phyloP scores from a whole-genome alignment of 2,113 vertebrate species.

The Cardinalis cardinalis region DNA sequence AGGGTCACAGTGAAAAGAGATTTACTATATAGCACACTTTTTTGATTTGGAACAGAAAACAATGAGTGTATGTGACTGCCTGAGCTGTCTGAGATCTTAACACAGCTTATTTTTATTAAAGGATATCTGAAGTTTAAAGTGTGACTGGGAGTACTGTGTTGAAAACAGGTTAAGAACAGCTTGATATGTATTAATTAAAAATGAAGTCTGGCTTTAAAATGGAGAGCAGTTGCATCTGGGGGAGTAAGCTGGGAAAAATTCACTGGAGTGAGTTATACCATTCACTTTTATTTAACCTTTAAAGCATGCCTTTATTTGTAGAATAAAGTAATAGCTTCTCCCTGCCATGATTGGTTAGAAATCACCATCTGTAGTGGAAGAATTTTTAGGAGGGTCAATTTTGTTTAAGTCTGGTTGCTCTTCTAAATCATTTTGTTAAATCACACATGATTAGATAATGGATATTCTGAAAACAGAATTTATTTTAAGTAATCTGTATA shows the following conservation, averaged over 20 bases:
- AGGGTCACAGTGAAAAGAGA: constrained; percentile 8
- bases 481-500: neutral
- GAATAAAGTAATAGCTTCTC: neutral
- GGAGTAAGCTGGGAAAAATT: constrained; percentile 2
- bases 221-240: neutral
- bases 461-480: neutral
- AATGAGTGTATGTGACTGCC: constrained; percentile 2
- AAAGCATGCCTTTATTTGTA: neutral
- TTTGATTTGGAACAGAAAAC: constrained; percentile 50
- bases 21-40: constrained; percentile 17
- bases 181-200: constrained; percentile 59
- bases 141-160: constrained; percentile 35
- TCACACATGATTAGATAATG: neutral
- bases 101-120: constrained; percentile 61
- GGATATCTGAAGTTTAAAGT: constrained; percentile 44
- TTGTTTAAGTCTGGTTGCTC: neutral
- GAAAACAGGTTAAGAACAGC: constrained; percentile 38
- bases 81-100: constrained; percentile 26
- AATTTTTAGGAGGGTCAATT: neutral
- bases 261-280: neutral
- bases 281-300: constrained; percentile 21
- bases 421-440: neutral
- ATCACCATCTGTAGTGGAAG: neutral
- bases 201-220: constrained; percentile 23
- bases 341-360: neutral